A percentile compares a stretch with the other conserved stretches of the same genome.
Evolutionary conservation across 2,888 invertebrate species (phyloP).

Genomic region (Amphipoea oculea): DNA sequence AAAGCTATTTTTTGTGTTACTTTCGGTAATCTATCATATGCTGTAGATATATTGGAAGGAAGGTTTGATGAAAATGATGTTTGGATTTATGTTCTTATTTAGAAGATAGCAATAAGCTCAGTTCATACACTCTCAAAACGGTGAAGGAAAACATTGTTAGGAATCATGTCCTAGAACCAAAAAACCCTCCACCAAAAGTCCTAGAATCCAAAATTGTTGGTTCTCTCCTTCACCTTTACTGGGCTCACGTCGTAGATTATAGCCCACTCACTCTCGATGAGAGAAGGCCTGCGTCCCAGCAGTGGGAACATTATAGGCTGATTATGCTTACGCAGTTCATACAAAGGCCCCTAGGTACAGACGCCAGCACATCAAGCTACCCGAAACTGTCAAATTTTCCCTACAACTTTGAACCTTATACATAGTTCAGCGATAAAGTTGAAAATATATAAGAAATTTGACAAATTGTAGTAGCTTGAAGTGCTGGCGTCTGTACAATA

Average conservation of each 20-base stretch:
- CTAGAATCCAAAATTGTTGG: no score
- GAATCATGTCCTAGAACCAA: no score
- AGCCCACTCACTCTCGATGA: neutral
- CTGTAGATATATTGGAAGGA: conserved; percentile 5
- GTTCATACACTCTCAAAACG: neutral
- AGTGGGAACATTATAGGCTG: neutral
- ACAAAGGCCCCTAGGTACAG: neutral
- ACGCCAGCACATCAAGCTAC: no score
- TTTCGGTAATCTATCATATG: conserved; percentile 47
- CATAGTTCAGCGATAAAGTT: no score
- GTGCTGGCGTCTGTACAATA: neutral
- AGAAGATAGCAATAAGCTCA: neutral
- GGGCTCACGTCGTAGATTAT: neutral
- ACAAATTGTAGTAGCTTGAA: no score
- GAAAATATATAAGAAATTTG: no score
- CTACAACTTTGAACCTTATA: no score
- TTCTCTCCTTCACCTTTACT: neutral
- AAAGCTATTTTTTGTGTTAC: conserved; percentile 40
- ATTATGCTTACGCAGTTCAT: neutral
- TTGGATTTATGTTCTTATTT: neutral
- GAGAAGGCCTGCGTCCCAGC: neutral
- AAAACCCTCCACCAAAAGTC: no score
- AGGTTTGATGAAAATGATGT: neutral
- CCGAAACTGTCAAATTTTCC: no score
- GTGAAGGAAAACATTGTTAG: neutral